phyloP scores from a whole-genome alignment of 2,888 invertebrate species.

The Germaria angustata region DNA sequence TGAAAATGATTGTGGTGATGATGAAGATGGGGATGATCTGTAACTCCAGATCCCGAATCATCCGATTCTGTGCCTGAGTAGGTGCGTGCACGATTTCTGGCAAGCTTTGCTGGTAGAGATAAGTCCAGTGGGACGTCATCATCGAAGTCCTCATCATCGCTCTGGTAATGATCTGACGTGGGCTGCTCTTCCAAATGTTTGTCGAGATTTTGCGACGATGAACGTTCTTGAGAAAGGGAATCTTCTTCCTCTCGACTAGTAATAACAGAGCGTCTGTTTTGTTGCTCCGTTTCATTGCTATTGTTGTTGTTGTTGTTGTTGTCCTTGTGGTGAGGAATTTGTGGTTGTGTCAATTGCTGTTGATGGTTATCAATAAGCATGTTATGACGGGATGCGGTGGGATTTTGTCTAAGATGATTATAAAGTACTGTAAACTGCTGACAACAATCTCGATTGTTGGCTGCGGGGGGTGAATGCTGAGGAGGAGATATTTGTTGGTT shows the following conservation, averaged over 20 bases:
- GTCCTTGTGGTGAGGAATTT: conserved; percentile 12
- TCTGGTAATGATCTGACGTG: conserved; percentile 71
- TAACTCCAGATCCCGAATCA: conserved; percentile 82
- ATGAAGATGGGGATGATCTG: conserved; percentile 75
- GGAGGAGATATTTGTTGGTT: conserved; percentile 30
- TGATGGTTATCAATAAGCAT: conserved; percentile 11
- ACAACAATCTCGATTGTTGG: conserved; percentile 69
- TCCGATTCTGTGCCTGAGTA: conserved; percentile 84
- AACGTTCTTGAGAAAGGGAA: conserved; percentile 56
- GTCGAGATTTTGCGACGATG: conserved; percentile 43
- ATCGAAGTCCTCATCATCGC: conserved; percentile 76
- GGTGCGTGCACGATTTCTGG: conserved; percentile 69
- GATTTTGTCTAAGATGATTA: conserved; percentile 77
- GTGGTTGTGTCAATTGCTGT: conserved; percentile 20
- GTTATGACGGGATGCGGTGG: conserved; percentile 30
- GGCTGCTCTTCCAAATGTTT: conserved; percentile 41
- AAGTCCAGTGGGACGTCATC: conserved; percentile 90
- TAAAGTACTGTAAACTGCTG: conserved; percentile 77
- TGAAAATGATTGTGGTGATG: conserved; percentile 69
- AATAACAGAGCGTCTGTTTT: conserved; percentile 70
- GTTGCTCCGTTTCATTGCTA: conserved; percentile 67
- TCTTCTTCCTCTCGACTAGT: conserved; percentile 70
- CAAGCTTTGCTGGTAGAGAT: conserved; percentile 81
- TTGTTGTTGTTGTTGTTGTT: no score
- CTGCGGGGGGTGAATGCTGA: conserved; percentile 36